These are phyloP conservation scores for Erpetoichthys calabaricus DNA, from an alignment of 2,797 vertebrate species.

Conservation along the genomic window DNA sequence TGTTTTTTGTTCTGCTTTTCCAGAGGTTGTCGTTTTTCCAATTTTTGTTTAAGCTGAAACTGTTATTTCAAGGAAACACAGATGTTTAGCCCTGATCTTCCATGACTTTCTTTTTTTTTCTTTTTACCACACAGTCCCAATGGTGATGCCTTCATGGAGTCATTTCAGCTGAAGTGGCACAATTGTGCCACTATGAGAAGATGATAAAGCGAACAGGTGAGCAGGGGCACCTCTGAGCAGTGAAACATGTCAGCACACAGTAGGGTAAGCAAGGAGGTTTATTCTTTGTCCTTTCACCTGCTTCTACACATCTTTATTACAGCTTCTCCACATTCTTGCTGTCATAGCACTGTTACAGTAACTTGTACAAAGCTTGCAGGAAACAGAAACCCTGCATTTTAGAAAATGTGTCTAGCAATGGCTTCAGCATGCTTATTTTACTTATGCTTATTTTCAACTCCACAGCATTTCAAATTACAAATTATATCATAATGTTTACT, in stretches of 20 bases:
- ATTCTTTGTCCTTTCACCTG: slow-evolving; percentile 1
- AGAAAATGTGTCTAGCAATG: too few relatives aligned
- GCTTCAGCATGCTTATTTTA: too few relatives aligned
- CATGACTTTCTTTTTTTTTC: slow-evolving; percentile 18
- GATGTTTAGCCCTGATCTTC: slow-evolving; percentile 22
- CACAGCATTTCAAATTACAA: too few relatives aligned
- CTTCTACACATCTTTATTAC: background rate
- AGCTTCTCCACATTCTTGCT: too few relatives aligned
- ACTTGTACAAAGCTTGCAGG: too few relatives aligned
- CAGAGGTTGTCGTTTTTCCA: too few relatives aligned
- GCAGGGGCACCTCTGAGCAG: slow-evolving; percentile 21
- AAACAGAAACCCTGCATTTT: too few relatives aligned
- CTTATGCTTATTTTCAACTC: too few relatives aligned
- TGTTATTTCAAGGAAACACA: slow-evolving; percentile 24
- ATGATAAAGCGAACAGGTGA: slow-evolving; percentile 27
- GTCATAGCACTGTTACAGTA: too few relatives aligned
- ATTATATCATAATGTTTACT: too few relatives aligned
- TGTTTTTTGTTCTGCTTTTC: too few relatives aligned
- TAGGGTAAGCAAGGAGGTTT: slow-evolving; percentile 21
- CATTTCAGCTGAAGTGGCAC: slow-evolving; percentile 22
- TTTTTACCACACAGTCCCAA: slow-evolving; percentile 11
- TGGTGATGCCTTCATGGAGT: slow-evolving; percentile 18
- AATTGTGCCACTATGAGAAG: slow-evolving; percentile 21
- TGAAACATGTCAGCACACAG: slow-evolving; percentile 23
- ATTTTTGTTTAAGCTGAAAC: background rate